Conservation (phyloP, 2,888 invertebrate species). For the Eupithecia inturbata region DNA sequence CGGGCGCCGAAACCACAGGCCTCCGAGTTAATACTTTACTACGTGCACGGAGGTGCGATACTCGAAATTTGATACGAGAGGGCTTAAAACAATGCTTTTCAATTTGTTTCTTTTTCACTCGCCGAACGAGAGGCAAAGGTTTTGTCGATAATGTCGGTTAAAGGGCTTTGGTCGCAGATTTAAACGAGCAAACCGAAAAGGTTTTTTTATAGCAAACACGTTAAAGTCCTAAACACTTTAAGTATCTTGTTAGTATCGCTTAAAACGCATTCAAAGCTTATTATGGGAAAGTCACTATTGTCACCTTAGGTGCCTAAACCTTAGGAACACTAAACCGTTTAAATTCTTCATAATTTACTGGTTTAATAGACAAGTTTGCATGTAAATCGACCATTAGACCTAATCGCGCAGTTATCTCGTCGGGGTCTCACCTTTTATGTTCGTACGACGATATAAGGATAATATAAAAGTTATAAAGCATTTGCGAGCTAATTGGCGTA, state of each 20-base stretch:
- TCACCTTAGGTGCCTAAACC: conserved; percentile 24
- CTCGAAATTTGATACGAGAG: conserved; percentile 55
- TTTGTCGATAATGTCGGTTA: conserved; percentile 19
- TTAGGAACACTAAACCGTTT: conserved; percentile 29
- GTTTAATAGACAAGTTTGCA: conserved; percentile 46
- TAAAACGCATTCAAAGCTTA: conserved; percentile 12
- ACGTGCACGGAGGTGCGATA: conserved; percentile 51
- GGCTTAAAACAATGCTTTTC: conserved; percentile 53
- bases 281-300: conserved; percentile 39
- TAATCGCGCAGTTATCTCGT: conserved; percentile 51
- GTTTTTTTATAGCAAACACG: not conserved
- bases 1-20: conserved; percentile 64
- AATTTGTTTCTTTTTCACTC: conserved; percentile 50
- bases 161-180: conserved; percentile 2
- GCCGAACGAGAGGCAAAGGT: conserved; percentile 12
- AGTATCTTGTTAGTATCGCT: not conserved
- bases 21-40: conserved; percentile 49
- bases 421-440: conserved; percentile 49
- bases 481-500: conserved; percentile 52
- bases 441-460: conserved; percentile 50
- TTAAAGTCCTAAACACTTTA: not conserved
- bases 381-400: conserved; percentile 53
- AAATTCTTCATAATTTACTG: conserved; percentile 24
- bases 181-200: conserved; percentile 29
- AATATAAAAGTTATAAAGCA: conserved; percentile 50